These are phyloP conservation scores for Tetramorium alpestre DNA, from an alignment of 1,140 invertebrate genomes.

Conservation along the genomic window DNA sequence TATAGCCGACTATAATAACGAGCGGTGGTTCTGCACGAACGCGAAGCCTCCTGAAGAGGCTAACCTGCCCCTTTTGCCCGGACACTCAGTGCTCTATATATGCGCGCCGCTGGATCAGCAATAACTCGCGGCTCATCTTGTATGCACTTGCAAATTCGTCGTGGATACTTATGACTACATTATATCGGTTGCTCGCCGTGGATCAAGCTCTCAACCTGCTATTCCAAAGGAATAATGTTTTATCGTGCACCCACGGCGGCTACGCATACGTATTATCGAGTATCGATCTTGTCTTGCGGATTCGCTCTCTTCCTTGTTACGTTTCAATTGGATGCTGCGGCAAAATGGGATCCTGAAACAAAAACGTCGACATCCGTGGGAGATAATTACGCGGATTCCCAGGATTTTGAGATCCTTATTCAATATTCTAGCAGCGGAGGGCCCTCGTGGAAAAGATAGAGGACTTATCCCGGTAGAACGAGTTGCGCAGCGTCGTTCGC, in stretches of 20 bases:
- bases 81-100: constrained; percentile 20
- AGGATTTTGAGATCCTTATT: neutral
- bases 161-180: constrained; percentile 67
- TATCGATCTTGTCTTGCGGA: constrained; percentile 12
- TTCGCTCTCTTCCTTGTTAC: constrained; percentile 11
- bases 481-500: neutral
- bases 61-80: neutral
- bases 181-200: constrained; percentile 47
- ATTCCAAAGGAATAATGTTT: constrained; percentile 36
- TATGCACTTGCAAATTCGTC: constrained; percentile 67
- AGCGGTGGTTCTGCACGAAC: constrained; percentile 54
- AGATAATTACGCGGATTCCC: constrained; percentile 32
- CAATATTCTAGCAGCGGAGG: neutral
- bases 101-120: neutral
- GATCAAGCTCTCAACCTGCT: constrained; percentile 44
- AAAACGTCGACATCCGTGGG: neutral
- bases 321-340: constrained; percentile 20
- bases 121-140: constrained; percentile 51
- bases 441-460: neutral
- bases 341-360: constrained; percentile 11
- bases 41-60: neutral
- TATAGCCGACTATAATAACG: constrained; percentile 60
- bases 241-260: constrained; percentile 53
- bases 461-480: neutral
- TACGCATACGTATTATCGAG: constrained; percentile 60